Percentiles rank a stretch among this genome's conserved stretches.
phyloP scores from a whole-genome alignment of 2,888 invertebrate species.

The Argyra leucocephala region DNA sequence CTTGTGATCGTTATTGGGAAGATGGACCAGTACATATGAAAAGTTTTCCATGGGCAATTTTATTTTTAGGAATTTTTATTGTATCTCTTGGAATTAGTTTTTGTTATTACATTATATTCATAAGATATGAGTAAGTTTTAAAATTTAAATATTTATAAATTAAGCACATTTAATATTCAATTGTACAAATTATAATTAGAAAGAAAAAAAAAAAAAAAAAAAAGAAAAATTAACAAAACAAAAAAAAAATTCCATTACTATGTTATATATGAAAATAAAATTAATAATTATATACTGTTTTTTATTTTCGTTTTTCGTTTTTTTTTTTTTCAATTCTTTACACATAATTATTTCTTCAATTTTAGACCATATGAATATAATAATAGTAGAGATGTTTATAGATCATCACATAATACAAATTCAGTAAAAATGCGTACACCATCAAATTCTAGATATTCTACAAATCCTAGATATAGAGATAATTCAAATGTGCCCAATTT shows the following conservation, averaged over 20 bases:
- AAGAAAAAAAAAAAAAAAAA: not conserved
- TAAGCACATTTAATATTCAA: conserved; percentile 4
- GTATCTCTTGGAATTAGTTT: conserved; percentile 74
- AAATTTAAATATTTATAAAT: not conserved
- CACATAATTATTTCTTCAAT: not conserved
- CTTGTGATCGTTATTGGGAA: conserved; percentile 88
- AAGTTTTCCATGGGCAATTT: conserved; percentile 71
- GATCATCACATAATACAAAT: conserved; percentile 24
- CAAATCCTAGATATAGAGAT: conserved; percentile 4
- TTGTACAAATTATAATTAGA: not conserved
- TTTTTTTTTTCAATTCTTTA: not conserved
- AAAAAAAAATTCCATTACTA: not conserved
- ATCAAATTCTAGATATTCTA: not conserved
- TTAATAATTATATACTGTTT: not conserved
- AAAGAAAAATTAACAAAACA: no score
- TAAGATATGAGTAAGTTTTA: conserved; percentile 78
- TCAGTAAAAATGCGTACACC: not conserved
- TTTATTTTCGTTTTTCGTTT: not conserved
- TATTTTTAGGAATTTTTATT: conserved; percentile 68
- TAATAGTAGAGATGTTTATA: conserved; percentile 23
- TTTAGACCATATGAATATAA: conserved; percentile 9
- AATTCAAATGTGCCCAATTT: conserved; percentile 26
- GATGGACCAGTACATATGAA: conserved; percentile 64
- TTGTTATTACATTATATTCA: conserved; percentile 88
- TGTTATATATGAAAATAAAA: not conserved